phyloP scores from a whole-genome alignment of 1,140 invertebrate species.

The Zaprionus tsacasi region DNA sequence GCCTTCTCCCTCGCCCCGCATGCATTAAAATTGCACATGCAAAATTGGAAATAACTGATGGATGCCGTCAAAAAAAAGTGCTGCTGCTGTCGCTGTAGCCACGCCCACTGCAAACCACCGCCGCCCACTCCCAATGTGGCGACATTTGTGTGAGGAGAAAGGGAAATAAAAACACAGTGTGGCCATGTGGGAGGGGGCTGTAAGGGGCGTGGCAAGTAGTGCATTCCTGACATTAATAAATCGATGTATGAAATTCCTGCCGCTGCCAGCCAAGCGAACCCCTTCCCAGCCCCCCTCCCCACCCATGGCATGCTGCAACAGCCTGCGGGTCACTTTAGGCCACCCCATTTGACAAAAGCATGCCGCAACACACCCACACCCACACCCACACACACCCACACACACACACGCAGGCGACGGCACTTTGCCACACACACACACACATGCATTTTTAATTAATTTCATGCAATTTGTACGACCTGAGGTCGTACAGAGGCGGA shows the following conservation, averaged over 20 bases:
- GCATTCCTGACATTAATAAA: slow-evolving; percentile 78
- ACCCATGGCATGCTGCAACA: slow-evolving; percentile 49
- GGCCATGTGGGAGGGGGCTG: not conserved
- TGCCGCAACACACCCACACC: slow-evolving; percentile 50
- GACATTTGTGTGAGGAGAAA: slow-evolving; percentile 39
- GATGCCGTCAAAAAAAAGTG: slow-evolving; percentile 77
- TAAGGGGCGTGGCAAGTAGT: slow-evolving; percentile 53
- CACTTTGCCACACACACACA: slow-evolving; percentile 17
- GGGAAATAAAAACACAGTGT: slow-evolving; percentile 39
- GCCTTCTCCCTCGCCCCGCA: slow-evolving; percentile 4
- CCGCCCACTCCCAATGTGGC: slow-evolving; percentile 27
- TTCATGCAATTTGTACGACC: slow-evolving; percentile 76
- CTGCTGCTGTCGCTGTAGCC: slow-evolving; percentile 38
- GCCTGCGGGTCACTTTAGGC: slow-evolving; percentile 73
- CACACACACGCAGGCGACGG: slow-evolving; percentile 28
- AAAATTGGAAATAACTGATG: slow-evolving; percentile 80
- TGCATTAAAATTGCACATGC: slow-evolving; percentile 77
- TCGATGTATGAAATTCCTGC: slow-evolving; percentile 71
- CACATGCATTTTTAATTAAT: slow-evolving; percentile 80
- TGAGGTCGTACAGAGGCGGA: slow-evolving; percentile 1
- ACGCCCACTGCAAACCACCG: not conserved
- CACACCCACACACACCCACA: slow-evolving; percentile 15
- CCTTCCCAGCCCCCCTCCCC: not conserved
- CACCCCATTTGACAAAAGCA: slow-evolving; percentile 76
- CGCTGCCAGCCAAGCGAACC: not conserved